These are phyloP conservation scores for Arctia plantaginis DNA, from an alignment of 2,888 invertebrate species.

Conservation along the genomic window DNA sequence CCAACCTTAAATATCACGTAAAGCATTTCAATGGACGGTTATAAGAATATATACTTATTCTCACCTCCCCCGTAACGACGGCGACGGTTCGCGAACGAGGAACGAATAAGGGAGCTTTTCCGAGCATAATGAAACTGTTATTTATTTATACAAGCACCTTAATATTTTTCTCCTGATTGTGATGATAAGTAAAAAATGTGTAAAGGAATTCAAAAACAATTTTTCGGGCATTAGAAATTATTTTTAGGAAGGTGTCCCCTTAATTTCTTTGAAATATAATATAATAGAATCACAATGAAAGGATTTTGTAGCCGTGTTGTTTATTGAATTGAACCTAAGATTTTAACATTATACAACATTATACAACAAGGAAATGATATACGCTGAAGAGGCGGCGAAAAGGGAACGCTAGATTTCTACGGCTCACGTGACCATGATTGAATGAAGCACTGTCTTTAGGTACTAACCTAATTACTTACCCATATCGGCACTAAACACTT, in stretches of 20 bases:
- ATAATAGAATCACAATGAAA: not conserved
- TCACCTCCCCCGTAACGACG: conserved; percentile 39
- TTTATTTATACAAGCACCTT: conserved; percentile 47
- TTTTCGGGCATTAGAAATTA: conserved; percentile 20
- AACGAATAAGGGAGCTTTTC: conserved; percentile 40
- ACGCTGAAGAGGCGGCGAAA: too few species aligned
- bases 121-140: conserved; percentile 43
- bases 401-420: not conserved
- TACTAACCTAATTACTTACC: too few species aligned
- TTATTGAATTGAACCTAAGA: not conserved
- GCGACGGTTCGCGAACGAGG: conserved; percentile 26
- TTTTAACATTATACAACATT: not conserved
- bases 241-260: conserved; percentile 10
- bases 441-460: too few species aligned
- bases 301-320: not conserved
- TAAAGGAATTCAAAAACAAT: conserved; percentile 15
- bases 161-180: conserved; percentile 50
- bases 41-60: conserved; percentile 43
- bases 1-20: conserved; percentile 31
- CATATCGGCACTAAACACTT: too few species aligned
- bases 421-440: too few species aligned
- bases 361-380: not conserved
- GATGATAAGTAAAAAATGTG: conserved; percentile 50
- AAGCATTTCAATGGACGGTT: conserved; percentile 42
- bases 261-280: not conserved